Evolutionary conservation across 2,888 invertebrate genomes (phyloP), one percentile per base, ranked within the genome.

Genomic region (Papilio protenor): DNA sequence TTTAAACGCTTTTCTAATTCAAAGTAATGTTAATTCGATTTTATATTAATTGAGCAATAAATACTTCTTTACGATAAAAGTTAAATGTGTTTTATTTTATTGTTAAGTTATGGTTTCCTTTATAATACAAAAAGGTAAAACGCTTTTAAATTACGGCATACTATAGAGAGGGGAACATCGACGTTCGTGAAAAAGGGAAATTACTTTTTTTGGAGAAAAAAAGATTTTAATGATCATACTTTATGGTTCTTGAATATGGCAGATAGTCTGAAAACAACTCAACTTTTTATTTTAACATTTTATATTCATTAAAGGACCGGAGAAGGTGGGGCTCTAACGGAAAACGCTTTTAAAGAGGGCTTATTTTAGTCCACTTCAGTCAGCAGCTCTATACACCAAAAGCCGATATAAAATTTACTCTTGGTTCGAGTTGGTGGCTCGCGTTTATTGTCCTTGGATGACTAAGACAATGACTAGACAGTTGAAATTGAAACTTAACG

Each of bases 131-230:
- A 55, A n/a, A 23, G 21, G 21, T 23, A 23, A 59, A 52, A 59
- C 21, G 61, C 49, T 64, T 64, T 49, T 49, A 10, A 45, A 47
- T 74, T 74, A 47, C 18, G 64, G 2, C 61, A 73, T 59, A 18
- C 47, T 40, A 40, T 61, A 49, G 64, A 75, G 49, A 45, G 21
- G n/a, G 52, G 52, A 74, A 73, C 23, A 61, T 47, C 49, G 74
- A n/a, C 27, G 49, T 33, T 75, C 27, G n/a, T 64, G 16, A 55
- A 55, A 21, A 18, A 66, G 21, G 52, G 21, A 66, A 66, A 75
- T 75, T 75, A 64, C 75, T 64, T 66, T 66, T n/a, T 75, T 66
- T 52, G 52, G n/a, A 11, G 52, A 52, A 64, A 66, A 52, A 12
- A 66, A 52, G 66, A 75, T 66, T 55, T 66, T 49, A 55, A 75